A percentile compares a stretch with the other conserved stretches of the same genome.
Conservation (phyloP, 2,113 vertebrate species). For the Oreochromis tanganicae region DNA sequence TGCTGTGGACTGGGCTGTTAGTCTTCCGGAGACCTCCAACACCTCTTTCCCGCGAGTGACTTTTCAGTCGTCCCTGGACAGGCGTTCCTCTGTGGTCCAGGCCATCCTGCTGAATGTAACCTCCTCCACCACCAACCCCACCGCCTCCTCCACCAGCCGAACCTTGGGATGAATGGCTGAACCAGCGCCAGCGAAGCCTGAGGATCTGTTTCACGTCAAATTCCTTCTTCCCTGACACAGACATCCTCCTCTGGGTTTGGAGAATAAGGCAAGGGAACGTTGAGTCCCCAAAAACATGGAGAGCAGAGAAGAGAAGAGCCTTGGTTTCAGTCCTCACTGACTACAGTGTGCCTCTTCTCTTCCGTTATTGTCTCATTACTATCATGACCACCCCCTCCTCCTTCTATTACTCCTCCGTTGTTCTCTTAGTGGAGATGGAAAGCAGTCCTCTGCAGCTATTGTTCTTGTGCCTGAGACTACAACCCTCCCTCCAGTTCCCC, state of each 20-base stretch:
- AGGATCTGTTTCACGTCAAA: slow-evolving; percentile 98
- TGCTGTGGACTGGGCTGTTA: slow-evolving; percentile 84
- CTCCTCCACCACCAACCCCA: slow-evolving; percentile 71
- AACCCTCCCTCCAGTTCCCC: slow-evolving; percentile 66
- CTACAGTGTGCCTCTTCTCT: slow-evolving; percentile 44
- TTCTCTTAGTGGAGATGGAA: slow-evolving; percentile 61
- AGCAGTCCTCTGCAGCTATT: slow-evolving; percentile 71
- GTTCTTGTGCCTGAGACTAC: slow-evolving; percentile 63
- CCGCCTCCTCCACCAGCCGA: slow-evolving; percentile 70
- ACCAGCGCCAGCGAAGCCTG: slow-evolving; percentile 95
- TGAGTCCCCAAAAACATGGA: slow-evolving; percentile 66
- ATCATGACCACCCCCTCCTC: slow-evolving; percentile 57
- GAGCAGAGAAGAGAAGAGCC: slow-evolving; percentile 58
- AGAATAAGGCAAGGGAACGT: slow-evolving; percentile 47
- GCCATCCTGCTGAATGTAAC: slow-evolving; percentile 91
- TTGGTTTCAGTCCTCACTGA: slow-evolving; percentile 54
- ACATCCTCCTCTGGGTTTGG: slow-evolving; percentile 78
- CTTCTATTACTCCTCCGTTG: slow-evolving; percentile 48
- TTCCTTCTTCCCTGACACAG: slow-evolving; percentile 92
- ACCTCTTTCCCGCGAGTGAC: slow-evolving; percentile 85
- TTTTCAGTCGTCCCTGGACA: slow-evolving; percentile 86
- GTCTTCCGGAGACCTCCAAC: slow-evolving; percentile 75
- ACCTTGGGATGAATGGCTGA: slow-evolving; percentile 89
- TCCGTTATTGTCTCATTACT: slow-evolving; percentile 57
- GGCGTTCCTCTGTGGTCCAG: slow-evolving; percentile 85